A percentile compares a stretch with the other conserved stretches of the same genome.
These are phyloP conservation scores for Diplolepis rosae DNA, from an alignment of 2,888 invertebrate genomes.

Conservation along the genomic window DNA sequence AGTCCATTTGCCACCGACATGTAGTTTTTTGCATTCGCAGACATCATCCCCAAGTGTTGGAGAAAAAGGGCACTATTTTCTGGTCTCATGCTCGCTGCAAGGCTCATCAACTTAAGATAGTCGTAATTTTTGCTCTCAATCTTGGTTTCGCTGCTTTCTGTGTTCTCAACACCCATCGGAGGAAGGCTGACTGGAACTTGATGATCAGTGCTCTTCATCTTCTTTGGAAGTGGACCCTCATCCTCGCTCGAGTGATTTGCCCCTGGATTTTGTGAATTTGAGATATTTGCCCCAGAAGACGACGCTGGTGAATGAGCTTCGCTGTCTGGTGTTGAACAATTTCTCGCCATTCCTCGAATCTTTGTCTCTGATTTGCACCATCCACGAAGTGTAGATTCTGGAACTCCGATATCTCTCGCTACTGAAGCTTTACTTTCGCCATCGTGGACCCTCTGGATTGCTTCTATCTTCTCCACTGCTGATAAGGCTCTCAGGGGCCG, in stretches of 20 bases:
- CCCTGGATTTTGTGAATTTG: slow-evolving; percentile 30
- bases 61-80: slow-evolving; percentile 57
- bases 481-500: slow-evolving; percentile 86
- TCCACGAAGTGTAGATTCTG: slow-evolving; percentile 89
- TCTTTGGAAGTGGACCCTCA: slow-evolving; percentile 54
- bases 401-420: slow-evolving; percentile 88
- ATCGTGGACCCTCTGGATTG: slow-evolving; percentile 87
- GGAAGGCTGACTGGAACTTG: not conserved
- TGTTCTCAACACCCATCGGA: not conserved
- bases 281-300: slow-evolving; percentile 58
- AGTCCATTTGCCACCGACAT: not conserved
- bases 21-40: slow-evolving; percentile 29
- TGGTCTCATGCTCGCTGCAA: slow-evolving; percentile 56
- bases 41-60: slow-evolving; percentile 57
- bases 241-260: slow-evolving; percentile 57
- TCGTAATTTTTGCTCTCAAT: slow-evolving; percentile 36
- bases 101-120: slow-evolving; percentile 37
- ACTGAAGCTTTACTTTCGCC: slow-evolving; percentile 91
- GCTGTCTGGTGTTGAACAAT: slow-evolving; percentile 82
- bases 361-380: slow-evolving; percentile 93
- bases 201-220: not conserved
- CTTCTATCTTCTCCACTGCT: slow-evolving; percentile 86
- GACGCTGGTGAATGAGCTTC: slow-evolving; percentile 64
- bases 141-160: slow-evolving; percentile 24
- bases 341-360: slow-evolving; percentile 81